phyloP scores from a whole-genome alignment of 2,797 vertebrate species.

The Eulemur rubriventer region DNA sequence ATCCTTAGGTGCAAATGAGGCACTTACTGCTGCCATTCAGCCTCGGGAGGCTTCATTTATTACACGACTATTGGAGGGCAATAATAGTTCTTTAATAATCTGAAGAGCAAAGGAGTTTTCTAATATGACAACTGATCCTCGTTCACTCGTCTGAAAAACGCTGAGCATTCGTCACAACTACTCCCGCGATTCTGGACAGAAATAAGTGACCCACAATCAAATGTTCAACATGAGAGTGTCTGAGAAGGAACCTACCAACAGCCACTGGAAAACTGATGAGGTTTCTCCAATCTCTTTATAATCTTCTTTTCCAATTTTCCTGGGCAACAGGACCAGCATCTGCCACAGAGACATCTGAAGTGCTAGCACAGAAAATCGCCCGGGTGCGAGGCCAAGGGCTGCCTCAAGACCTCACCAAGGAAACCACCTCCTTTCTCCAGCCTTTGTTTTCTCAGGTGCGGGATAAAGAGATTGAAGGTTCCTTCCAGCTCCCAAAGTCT shows the following conservation, averaged over 20 bases:
- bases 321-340: background rate
- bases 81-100: conserved; percentile 28
- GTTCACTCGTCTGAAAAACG: background rate
- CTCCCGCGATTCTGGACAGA: background rate
- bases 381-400: background rate
- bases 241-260: background rate
- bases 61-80: background rate
- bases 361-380: background rate
- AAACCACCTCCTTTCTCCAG: background rate
- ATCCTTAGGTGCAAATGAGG: background rate
- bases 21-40: background rate
- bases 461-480: background rate
- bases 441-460: background rate
- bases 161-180: background rate
- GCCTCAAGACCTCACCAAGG: background rate
- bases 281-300: background rate
- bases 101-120: conserved; percentile 27
- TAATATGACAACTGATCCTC: conserved; percentile 3
- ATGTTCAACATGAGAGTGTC: background rate
- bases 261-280: background rate
- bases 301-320: background rate
- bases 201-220: background rate
- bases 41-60: background rate
- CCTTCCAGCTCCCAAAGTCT: background rate
- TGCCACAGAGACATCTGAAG: background rate